Evolutionary conservation across 2,113 vertebrate genomes (phyloP), one percentile per base, ranked within the genome.

Genomic region (Chionodraco myersi): DNA sequence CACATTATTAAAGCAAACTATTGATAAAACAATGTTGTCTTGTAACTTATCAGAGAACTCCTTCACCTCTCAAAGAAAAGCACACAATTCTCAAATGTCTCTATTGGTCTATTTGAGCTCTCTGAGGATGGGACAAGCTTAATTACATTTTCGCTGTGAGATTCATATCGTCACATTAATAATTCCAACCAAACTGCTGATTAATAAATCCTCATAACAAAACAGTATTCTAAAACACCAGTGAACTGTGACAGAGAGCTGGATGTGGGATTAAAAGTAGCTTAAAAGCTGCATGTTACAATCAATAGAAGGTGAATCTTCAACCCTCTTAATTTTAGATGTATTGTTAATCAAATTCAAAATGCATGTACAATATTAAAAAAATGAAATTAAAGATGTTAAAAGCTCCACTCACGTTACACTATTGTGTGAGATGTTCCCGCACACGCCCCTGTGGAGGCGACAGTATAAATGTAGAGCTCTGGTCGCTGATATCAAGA

Each of bases 341-440:
- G 0, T 13, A 59, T 36, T 64, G 30, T 59, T 61, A 80, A 78
- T 80, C 4, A 72, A 60, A 63, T 68, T 47, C 3, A 44, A 56
- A 56, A 23, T 51, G 14, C n/a, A 65, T 49, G 23, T 53, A 56
- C 36, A 76, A 66, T 57, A 65, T 54, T 53, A 13, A 72, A 13
- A 67, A 73, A 61, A 58, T 68, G 13, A 54, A 6, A 26, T 13
- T 30, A 30, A 30, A 30, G 30, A 72, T 71, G 51, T 84, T 52
- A 56, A 58, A 77, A 62, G 18, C 60, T 13, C 34, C 66, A 84
- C 83, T 94, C 84, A 67, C 75, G 80, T 95, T 93, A 80, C 93
- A 41, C 45, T 63, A 76, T 83, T 92, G 80, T 93, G 53, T 81
- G 67, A 75, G 44, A 30, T 7, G 2, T 45, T 80, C 30, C 54